Conservation (phyloP, 2,113 vertebrate genomes). For the Calidris pugnax region DNA sequence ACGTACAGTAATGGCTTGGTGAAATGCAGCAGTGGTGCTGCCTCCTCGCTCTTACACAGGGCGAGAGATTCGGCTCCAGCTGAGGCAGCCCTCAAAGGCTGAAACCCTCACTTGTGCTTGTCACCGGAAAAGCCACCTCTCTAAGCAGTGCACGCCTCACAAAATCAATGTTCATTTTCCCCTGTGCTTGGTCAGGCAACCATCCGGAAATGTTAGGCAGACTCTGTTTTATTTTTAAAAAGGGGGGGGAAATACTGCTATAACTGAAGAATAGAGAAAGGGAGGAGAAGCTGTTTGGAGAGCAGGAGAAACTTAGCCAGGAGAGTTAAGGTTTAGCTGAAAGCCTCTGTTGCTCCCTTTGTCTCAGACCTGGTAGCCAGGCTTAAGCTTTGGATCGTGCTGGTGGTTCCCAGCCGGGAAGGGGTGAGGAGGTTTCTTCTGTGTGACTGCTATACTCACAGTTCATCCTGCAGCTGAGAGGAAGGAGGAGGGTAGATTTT, state of each 20-base stretch:
- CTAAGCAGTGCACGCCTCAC: background rate
- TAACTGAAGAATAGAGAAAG: background rate
- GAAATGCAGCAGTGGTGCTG: background rate
- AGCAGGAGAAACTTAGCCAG: background rate
- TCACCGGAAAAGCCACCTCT: background rate
- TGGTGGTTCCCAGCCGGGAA: background rate
- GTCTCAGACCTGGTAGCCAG: background rate
- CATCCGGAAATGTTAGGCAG: background rate
- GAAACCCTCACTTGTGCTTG: background rate
- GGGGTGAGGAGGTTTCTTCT: background rate
- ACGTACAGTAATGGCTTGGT: rapidly evolving
- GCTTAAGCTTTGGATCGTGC: background rate
- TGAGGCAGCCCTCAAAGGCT: background rate
- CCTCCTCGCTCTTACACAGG: background rate
- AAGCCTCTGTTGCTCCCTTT: background rate
- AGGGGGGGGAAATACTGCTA: background rate
- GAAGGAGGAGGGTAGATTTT: background rate
- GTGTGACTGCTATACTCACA: rapidly evolving
- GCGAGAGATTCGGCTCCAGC: background rate
- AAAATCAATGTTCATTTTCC: rapidly evolving
- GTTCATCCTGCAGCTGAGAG: rapidly evolving
- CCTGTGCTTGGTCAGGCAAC: rapidly evolving
- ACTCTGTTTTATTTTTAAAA: background rate
- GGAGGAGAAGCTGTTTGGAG: background rate
- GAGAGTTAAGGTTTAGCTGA: background rate